These are phyloP conservation scores for Regulus satrapa DNA, from an alignment of 2,113 vertebrate genomes.

Conservation along the genomic window DNA sequence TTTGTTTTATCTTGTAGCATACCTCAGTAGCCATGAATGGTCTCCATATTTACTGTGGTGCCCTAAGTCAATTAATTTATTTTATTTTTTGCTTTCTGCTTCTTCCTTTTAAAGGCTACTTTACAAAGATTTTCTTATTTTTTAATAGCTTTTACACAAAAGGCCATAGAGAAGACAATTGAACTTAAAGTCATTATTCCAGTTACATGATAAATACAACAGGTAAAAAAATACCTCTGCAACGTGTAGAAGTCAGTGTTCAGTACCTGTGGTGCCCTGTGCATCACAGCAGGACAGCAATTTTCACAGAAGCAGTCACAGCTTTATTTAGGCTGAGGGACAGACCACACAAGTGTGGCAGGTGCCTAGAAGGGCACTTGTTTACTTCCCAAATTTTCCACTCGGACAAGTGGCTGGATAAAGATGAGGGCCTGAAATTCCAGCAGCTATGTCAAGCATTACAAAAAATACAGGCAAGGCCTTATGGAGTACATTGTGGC, in stretches of 20 bases:
- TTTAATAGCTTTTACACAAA: neutral
- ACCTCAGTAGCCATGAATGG: neutral
- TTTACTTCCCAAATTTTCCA: neutral
- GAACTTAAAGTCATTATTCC: neutral
- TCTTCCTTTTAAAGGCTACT: neutral
- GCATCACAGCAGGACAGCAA: neutral
- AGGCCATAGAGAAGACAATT: neutral
- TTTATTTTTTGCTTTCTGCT: neutral
- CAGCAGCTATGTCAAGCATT: neutral
- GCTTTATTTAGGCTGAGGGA: neutral
- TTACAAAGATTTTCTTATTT: neutral
- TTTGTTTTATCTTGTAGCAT: neutral
- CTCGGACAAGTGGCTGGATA: neutral
- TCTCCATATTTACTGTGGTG: neutral
- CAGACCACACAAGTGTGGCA: neutral
- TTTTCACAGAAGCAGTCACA: neutral
- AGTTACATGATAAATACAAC: neutral
- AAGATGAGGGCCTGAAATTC: neutral
- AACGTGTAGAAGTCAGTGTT: neutral
- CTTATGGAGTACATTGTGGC: neutral
- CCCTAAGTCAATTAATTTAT: neutral
- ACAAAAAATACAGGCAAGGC: neutral
- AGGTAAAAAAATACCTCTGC: neutral
- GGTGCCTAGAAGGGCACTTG: neutral
- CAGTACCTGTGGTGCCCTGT: fast-evolving